phyloP scores from a whole-genome alignment of 2,888 invertebrate species.

The Drosophila demipolita region DNA sequence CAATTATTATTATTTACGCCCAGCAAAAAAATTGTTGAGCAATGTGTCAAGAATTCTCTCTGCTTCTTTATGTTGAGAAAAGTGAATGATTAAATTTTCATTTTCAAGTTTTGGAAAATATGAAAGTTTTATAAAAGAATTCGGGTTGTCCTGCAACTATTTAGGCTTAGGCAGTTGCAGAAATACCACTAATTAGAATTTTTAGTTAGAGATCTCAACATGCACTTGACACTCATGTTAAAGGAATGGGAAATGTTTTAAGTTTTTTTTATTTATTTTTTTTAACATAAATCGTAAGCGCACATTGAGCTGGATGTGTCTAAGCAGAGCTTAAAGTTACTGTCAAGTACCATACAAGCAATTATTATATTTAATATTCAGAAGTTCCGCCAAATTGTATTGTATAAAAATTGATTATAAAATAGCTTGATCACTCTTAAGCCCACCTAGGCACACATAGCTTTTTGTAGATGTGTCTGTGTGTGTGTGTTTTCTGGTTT shows the following conservation, averaged over 20 bases:
- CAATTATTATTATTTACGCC: constrained; percentile 63
- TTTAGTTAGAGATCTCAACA: constrained; percentile 18
- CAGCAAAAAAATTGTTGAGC: constrained; percentile 65
- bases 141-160: constrained; percentile 14
- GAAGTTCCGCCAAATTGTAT: background rate
- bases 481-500: constrained; percentile 2
- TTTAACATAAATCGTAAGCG: constrained; percentile 32
- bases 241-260: constrained; percentile 49
- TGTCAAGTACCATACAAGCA: constrained; percentile 19
- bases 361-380: background rate
- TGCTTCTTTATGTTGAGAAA: constrained; percentile 32
- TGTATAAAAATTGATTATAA: constrained; percentile 15
- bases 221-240: constrained; percentile 33
- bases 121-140: constrained; percentile 14
- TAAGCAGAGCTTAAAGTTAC: constrained; percentile 4
- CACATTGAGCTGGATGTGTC: constrained; percentile 28
- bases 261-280: constrained; percentile 3
- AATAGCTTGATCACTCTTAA: constrained; percentile 17
- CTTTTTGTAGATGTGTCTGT: constrained; percentile 6
- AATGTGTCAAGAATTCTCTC: constrained; percentile 59
- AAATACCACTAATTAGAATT: constrained; percentile 9
- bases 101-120: constrained; percentile 28
- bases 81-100: constrained; percentile 29
- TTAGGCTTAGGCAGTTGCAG: constrained; percentile 4
- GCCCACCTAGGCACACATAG: constrained; percentile 12